Evolutionary conservation across 1,140 invertebrate genomes (phyloP).

Genomic region (Platyscapa corneri): DNA sequence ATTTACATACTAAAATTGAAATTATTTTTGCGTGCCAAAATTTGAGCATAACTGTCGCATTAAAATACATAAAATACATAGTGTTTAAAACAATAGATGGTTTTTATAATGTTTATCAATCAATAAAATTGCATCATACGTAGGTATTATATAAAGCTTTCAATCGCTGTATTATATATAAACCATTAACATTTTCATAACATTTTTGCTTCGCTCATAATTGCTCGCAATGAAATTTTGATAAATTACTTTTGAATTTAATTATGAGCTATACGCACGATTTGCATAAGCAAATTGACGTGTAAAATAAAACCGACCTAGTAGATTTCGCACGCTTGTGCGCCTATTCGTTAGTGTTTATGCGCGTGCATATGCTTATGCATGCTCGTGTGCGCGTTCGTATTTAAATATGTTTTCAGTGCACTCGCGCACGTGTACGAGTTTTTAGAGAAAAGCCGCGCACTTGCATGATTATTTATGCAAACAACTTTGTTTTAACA

Average conservation of each 20-base stretch:
- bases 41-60: neutral
- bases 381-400: neutral
- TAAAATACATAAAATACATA: neutral
- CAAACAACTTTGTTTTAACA: constrained; percentile 39
- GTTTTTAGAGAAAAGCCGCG: neutral
- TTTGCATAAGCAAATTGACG: constrained; percentile 44
- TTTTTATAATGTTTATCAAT: constrained; percentile 16
- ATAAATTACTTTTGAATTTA: constrained; percentile 41
- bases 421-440: neutral
- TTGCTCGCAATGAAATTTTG: constrained; percentile 30
- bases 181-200: constrained; percentile 17
- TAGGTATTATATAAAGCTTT: neutral
- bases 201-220: constrained; percentile 3
- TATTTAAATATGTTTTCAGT: neutral
- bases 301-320: constrained; percentile 24
- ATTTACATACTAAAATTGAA: neutral
- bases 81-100: neutral
- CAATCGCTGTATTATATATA: neutral
- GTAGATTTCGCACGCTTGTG: constrained; percentile 24
- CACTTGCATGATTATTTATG: constrained; percentile 17
- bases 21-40: constrained; percentile 11
- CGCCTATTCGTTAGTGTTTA: neutral
- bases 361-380: neutral
- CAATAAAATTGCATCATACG: neutral
- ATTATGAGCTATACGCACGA: constrained; percentile 28